These are phyloP conservation scores for Lethrus apterus DNA, from an alignment of 1,140 invertebrate species.

Conservation along the genomic window DNA sequence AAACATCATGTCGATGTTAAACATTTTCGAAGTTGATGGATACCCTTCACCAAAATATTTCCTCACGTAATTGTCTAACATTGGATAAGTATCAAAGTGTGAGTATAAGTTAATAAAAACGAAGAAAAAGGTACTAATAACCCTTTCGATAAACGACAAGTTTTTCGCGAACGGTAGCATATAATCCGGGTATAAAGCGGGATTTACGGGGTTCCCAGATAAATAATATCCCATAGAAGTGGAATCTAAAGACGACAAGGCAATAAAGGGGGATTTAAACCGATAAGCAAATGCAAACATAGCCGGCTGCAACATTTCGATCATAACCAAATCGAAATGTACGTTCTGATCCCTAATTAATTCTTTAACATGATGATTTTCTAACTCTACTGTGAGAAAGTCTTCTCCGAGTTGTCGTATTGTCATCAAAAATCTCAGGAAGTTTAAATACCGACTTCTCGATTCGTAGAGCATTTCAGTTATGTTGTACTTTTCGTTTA, in stretches of 20 bases:
- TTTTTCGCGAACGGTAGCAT: background rate
- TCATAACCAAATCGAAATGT: conserved; percentile 5
- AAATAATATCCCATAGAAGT: background rate
- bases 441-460: background rate
- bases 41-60: too few relatives aligned
- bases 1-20: too few relatives aligned
- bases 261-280: background rate
- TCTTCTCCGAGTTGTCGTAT: background rate
- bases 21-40: too few relatives aligned
- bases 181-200: background rate
- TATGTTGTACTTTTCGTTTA: background rate
- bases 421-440: background rate
- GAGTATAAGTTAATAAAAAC: too few relatives aligned
- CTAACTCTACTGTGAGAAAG: too few relatives aligned
- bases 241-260: background rate
- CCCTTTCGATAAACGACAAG: too few relatives aligned
- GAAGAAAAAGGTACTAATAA: too few relatives aligned
- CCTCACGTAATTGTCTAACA: too few relatives aligned
- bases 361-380: background rate
- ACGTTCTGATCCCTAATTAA: background rate
- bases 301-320: background rate
- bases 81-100: too few relatives aligned
- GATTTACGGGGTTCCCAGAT: background rate
- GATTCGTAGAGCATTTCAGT: too few relatives aligned
- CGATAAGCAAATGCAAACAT: too few relatives aligned